A percentile compares a stretch with the other conserved stretches of the same genome.
Conservation (phyloP, 2,888 invertebrate species). For the Hypercompe scribonia region DNA sequence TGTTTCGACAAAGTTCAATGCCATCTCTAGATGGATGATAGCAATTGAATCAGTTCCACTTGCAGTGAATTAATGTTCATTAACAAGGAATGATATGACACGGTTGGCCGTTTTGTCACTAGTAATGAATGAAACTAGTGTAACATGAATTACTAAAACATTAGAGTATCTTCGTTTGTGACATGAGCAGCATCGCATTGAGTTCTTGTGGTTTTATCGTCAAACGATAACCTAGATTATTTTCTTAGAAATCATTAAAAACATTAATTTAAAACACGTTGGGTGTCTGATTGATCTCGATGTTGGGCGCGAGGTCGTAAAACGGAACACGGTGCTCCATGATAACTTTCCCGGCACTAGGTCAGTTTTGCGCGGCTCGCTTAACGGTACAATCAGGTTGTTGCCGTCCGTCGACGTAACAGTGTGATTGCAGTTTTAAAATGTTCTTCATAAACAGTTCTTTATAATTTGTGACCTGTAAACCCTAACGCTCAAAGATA, state of each 20-base stretch:
- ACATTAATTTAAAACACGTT: slow-evolving; percentile 39
- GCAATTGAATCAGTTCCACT: slow-evolving; percentile 86
- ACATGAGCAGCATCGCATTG: slow-evolving; percentile 66
- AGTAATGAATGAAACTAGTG: slow-evolving; percentile 53
- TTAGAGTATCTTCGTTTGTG: slow-evolving; percentile 69
- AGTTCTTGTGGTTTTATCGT: slow-evolving; percentile 61
- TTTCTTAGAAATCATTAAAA: slow-evolving; percentile 44
- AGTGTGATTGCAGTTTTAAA: slow-evolving; percentile 83
- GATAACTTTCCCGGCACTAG: slow-evolving; percentile 85
- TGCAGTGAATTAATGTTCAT: slow-evolving; percentile 84
- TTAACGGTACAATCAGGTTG: slow-evolving; percentile 86
- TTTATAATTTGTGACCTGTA: slow-evolving; percentile 51
- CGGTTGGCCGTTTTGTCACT: slow-evolving; percentile 61
- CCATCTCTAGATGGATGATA: slow-evolving; percentile 78
- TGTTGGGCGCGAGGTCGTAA: slow-evolving; percentile 64
- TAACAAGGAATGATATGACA: slow-evolving; percentile 73
- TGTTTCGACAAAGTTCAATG: slow-evolving; percentile 82
- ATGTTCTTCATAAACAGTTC: slow-evolving; percentile 69
- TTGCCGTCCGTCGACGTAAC: slow-evolving; percentile 80
- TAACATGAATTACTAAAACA: slow-evolving; percentile 58
- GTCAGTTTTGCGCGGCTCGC: slow-evolving; percentile 84
- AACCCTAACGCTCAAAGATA: slow-evolving; percentile 60
- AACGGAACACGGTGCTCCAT: slow-evolving; percentile 77
- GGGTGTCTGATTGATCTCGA: slow-evolving; percentile 59
- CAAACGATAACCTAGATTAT: slow-evolving; percentile 47